phyloP scores from a whole-genome alignment of 2,797 vertebrate genomes.

The Phylloscopus collybita region DNA sequence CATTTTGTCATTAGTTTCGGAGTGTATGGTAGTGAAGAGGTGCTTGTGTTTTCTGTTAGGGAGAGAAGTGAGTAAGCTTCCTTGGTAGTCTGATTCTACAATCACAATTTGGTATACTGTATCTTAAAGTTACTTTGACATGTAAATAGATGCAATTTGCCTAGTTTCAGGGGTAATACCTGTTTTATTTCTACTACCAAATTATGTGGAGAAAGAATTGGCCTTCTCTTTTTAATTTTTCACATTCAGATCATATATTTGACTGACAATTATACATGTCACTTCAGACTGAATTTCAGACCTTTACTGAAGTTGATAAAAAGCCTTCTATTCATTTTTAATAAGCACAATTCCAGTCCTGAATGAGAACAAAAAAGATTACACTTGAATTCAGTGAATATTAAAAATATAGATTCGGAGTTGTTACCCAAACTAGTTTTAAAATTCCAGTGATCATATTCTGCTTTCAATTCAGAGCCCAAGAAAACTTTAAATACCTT shows the following conservation, averaged over 20 bases:
- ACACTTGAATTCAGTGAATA: not conserved
- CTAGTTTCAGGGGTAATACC: not conserved
- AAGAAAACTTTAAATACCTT: not conserved
- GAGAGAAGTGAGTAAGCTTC: not conserved
- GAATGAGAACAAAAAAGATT: not conserved
- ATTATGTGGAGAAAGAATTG: not conserved
- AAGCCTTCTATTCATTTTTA: constrained; percentile 1
- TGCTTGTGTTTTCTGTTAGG: not conserved
- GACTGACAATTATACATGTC: not conserved
- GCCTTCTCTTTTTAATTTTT: not conserved
- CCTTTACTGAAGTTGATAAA: not conserved
- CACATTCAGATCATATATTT: not conserved
- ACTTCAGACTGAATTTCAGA: constrained; percentile 7
- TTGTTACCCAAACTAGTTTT: not conserved
- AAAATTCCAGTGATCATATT: not conserved
- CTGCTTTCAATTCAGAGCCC: not conserved
- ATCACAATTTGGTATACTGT: not conserved
- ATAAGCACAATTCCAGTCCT: not conserved
- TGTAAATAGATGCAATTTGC: not conserved
- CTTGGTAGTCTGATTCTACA: not conserved
- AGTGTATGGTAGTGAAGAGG: not conserved
- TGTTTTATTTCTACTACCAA: not conserved
- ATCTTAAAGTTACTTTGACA: not conserved
- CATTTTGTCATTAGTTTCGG: not conserved
- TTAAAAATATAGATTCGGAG: not conserved